phyloP scores from a whole-genome alignment of 2,888 invertebrate genomes.

The Diaphora mendica region DNA sequence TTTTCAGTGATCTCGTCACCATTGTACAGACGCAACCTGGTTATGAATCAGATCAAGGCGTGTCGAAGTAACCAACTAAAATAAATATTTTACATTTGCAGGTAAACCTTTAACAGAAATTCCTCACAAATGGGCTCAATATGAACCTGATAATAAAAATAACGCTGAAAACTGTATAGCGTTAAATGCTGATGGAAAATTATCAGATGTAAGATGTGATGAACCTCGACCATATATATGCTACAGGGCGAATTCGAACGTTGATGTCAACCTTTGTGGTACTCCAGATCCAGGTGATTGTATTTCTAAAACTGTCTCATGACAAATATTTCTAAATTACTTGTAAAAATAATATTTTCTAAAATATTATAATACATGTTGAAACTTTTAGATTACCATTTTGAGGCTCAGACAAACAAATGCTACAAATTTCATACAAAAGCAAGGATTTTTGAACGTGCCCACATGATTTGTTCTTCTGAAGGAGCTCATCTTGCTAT shows the following conservation, averaged over 20 bases:
- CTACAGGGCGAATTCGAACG: background rate
- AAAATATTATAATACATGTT: background rate
- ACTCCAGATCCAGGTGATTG: slow-evolving; percentile 23
- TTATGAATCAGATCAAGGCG: no score
- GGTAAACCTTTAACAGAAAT: slow-evolving; percentile 12
- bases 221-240: slow-evolving; percentile 15
- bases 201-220: slow-evolving; percentile 17
- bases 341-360: background rate
- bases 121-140: slow-evolving; percentile 10
- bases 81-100: background rate
- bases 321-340: background rate
- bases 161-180: slow-evolving; percentile 12
- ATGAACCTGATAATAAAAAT: slow-evolving; percentile 18
- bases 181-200: background rate
- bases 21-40: no score
- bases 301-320: no score
- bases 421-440: slow-evolving; percentile 67
- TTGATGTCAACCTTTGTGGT: slow-evolving; percentile 13
- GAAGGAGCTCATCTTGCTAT: slow-evolving; percentile 63
- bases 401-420: slow-evolving; percentile 54
- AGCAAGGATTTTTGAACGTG: slow-evolving; percentile 58
- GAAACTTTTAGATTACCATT: slow-evolving; percentile 53
- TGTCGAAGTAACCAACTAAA: no score
- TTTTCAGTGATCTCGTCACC: no score
- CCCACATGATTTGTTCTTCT: slow-evolving; percentile 59